These are phyloP conservation scores for Melanostoma scalare DNA, from an alignment of 2,888 invertebrate genomes.

Conservation along the genomic window DNA sequence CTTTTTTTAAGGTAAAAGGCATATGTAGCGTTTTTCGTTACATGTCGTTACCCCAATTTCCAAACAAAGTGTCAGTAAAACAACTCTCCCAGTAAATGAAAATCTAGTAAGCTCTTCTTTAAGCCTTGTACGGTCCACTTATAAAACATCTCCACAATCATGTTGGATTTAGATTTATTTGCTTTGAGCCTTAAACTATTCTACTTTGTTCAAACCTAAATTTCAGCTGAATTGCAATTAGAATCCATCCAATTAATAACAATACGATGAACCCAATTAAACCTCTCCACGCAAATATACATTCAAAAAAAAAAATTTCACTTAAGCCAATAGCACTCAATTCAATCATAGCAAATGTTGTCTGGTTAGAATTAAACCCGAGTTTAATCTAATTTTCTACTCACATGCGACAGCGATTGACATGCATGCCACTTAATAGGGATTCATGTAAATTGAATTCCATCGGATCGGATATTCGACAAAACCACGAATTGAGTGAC, in stretches of 20 bases:
- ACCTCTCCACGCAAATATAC: conserved; percentile 23
- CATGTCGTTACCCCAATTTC: too few relatives aligned
- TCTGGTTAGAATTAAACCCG: conserved; percentile 7
- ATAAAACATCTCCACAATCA: too few relatives aligned
- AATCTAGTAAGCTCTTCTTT: too few relatives aligned
- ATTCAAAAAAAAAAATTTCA: conserved; percentile 12
- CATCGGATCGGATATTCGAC: background rate
- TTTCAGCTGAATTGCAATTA: background rate
- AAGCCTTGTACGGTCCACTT: too few relatives aligned
- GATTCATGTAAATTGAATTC: conserved; percentile 48
- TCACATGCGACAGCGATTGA: conserved; percentile 30
- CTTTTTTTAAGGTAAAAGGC: too few relatives aligned
- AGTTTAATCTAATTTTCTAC: conserved; percentile 57
- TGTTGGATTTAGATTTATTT: too few relatives aligned
- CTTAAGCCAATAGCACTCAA: background rate
- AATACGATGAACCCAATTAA: conserved; percentile 52
- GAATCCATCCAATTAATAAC: conserved; percentile 26
- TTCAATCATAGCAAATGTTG: background rate
- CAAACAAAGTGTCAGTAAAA: too few relatives aligned
- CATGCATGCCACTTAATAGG: conserved; percentile 46
- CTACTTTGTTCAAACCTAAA: background rate
- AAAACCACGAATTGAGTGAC: conserved; percentile 29
- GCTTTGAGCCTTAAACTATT: background rate
- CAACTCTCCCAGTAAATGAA: too few relatives aligned
- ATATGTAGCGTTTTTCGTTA: too few relatives aligned